Evolutionary conservation across 2,797 vertebrate genomes (phyloP), one percentile per base, ranked within the genome.

Genomic region (Yasuhikotakia modesta): DNA sequence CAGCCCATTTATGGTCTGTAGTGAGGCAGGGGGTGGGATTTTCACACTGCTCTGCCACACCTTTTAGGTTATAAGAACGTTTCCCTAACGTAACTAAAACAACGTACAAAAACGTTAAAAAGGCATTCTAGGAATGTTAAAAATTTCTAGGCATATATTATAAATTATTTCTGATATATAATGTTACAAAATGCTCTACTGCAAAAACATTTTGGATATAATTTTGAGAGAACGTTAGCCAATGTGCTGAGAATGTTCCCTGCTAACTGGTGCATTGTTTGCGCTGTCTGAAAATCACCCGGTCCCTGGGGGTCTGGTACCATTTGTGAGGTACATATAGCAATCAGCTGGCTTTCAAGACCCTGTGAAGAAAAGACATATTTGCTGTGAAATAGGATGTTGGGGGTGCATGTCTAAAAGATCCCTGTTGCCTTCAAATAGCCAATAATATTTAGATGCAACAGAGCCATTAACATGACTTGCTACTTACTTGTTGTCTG

Each of bases 1-100:
- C 82, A 87, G 58, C 80, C 82, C 69, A 73, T 79, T 64, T 14
- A 72, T 45, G 71, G 73, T 57, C 19, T 85, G 80, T 83, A 86
- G 86, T 52, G 73, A 86, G 86, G 84, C 87, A 86, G 89, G 71
- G 79, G 78, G 84, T 80, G 64, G n/a, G 10, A 60, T 73, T 73
- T 83, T 64, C 35, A 10, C 35, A 7, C 35, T 39, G 35, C 35
- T 8, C 35, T 39, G 35, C 7, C 35, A 39, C 35, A 39, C 6
- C 35, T 39, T 39, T 39, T 39, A 39, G 4, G 6, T 5, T 5
- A 35, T 35, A 35, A 35, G 32, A 35, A 2, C 4, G 6, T 4
- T 35, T 35, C 32, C 32, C 32, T 35, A 35, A 35, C 1, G 35
- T 39, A 27, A n/a, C n/a, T 4, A 27, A 27, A 2, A 27, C 2